These are phyloP conservation scores for Drosophila dives DNA, from an alignment of 2,888 invertebrate species.

Conservation along the genomic window DNA sequence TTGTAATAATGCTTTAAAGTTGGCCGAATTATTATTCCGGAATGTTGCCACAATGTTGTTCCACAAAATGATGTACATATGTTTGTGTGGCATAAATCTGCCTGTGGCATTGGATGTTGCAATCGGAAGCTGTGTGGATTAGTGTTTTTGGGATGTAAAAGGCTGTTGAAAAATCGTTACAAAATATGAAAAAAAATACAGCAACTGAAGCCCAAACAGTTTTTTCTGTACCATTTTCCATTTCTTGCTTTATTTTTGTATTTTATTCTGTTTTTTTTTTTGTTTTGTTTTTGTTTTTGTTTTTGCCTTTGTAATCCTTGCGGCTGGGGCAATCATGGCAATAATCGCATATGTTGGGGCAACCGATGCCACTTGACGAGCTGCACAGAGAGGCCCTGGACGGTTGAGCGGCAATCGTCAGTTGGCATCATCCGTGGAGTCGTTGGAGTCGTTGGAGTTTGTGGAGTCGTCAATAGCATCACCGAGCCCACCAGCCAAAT, in stretches of 20 bases:
- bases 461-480: conserved; percentile 16
- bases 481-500: conserved; percentile 38
- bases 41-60: neutral
- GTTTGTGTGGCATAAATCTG: neutral
- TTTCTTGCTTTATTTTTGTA: conserved; percentile 7
- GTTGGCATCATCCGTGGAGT: neutral
- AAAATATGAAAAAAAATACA: conserved; percentile 12
- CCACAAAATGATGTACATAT: neutral
- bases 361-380: conserved; percentile 49
- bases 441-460: neutral
- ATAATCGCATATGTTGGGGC: conserved; percentile 57
- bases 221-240: neutral
- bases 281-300: neutral
- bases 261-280: too few species aligned
- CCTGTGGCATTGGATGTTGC: conserved; percentile 20
- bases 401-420: neutral
- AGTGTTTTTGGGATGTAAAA: conserved; percentile 27
- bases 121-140: conserved; percentile 33
- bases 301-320: conserved; percentile 52
- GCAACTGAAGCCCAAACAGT: conserved; percentile 17
- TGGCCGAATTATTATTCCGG: neutral
- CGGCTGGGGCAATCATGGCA: conserved; percentile 60
- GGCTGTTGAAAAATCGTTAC: conserved; percentile 28
- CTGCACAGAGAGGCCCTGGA: conserved; percentile 15
- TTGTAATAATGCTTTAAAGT: neutral